Base-by-base conservation (phyloP, 2,797 vertebrate genomes). In the Ceryle rudis region DNA sequence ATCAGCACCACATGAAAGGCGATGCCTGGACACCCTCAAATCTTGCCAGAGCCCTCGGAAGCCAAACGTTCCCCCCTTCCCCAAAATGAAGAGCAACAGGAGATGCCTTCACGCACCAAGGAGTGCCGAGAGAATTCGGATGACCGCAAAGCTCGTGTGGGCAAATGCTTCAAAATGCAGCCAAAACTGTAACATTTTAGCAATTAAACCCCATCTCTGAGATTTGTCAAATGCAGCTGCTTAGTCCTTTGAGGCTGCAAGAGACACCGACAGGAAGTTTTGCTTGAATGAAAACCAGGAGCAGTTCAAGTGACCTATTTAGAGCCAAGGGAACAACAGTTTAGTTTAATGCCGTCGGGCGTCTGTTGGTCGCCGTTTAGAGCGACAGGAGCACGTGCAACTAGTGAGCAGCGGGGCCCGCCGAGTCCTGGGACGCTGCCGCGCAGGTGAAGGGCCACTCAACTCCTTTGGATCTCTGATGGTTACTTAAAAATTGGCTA, bases 1-100 rank as follows among this genome's bases (percentile, higher is more conserved):
- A 54, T 8, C 89, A 67, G 66, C 86, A 51, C 67, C 52, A 35
- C 67, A 5, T 9, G 10, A 1, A 37, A 31, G 62, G 69, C 82
- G 29, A 17, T 0, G 0, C 6, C 8, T 2, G 26, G 22, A 8
- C 3, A 7, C 67, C 57, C 67, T 37, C 78, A 8, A 2, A 31
- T 9, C 37, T 10, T 22, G 29, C 62, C 91, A 64, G 75, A 62
- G 75, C 64, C 79, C 79, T 31, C 39, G 2, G 58, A 77, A 86
- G 31, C 42, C 72, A 72, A 35, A 31, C 17, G 0, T 12, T 26
- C 60, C 21, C 49, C 28, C 42, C 22, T 21, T 57, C 47, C 72
- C 44, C 81, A 39, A 8, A 41, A 41, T 1, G 10, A 55, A 23
- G 10, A n/a, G 66, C 7, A 67, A 9, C 78, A 66, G 90, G 29